Conservation (phyloP, 2,113 vertebrate genomes). For the Phylloscopus whistleri region DNA sequence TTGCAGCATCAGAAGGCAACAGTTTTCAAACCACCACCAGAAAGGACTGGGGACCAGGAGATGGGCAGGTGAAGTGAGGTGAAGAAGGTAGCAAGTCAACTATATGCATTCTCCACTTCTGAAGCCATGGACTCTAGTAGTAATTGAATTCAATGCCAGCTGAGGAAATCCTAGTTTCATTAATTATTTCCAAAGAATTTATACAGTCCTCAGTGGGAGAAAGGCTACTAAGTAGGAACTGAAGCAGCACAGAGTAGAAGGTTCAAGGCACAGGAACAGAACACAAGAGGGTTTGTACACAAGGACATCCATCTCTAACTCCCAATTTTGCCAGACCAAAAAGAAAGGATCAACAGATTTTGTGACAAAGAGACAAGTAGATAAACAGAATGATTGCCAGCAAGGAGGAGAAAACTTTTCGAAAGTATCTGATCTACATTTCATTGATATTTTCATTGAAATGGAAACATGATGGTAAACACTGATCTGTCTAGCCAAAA, state of each 20-base stretch:
- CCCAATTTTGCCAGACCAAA: not conserved
- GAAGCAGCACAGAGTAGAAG: not conserved
- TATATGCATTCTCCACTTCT: not conserved
- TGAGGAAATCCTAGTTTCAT: slow-evolving; percentile 2
- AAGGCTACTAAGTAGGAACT: not conserved
- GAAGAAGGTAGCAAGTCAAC: not conserved
- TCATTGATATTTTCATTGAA: not conserved
- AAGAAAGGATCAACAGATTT: not conserved
- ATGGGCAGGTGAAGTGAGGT: not conserved
- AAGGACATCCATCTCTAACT: not conserved
- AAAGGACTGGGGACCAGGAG: not conserved
- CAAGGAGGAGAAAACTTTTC: not conserved
- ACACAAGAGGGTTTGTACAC: rapidly evolving
- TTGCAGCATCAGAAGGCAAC: not conserved
- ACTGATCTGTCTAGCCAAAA: not conserved
- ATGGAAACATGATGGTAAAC: not conserved
- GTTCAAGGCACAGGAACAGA: not conserved
- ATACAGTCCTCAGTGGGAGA: not conserved
- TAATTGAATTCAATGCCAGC: not conserved
- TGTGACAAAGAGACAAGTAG: not conserved
- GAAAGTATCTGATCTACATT: not conserved
- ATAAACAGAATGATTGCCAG: not conserved
- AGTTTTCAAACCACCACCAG: not conserved
- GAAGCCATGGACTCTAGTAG: not conserved
- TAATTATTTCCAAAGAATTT: slow-evolving; percentile 18